Evolutionary conservation across 2,797 vertebrate genomes (phyloP).

Genomic region (Orestias chungarensis): DNA sequence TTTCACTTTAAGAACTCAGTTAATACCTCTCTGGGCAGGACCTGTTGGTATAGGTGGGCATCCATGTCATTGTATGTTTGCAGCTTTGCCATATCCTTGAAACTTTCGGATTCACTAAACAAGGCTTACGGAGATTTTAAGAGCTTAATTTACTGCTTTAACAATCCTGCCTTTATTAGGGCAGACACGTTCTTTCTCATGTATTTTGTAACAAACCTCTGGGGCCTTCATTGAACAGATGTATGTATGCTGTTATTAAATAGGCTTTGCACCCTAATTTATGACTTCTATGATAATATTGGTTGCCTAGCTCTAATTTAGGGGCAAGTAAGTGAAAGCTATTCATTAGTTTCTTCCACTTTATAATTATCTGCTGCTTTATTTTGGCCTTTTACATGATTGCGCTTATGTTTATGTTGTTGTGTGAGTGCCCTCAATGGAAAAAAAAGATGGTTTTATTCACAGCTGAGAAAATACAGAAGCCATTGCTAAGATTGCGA

Average conservation of each 20-base stretch:
- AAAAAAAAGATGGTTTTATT: not conserved
- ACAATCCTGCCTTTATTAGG: not conserved
- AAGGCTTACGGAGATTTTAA: too few relatives aligned
- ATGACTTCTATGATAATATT: not conserved
- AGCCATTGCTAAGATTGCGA: constrained; percentile 2
- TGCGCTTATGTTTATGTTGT: not conserved
- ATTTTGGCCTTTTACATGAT: not conserved
- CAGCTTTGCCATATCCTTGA: too few relatives aligned
- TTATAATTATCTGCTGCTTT: not conserved
- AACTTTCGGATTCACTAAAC: too few relatives aligned
- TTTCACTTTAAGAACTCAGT: too few relatives aligned
- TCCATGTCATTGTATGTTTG: too few relatives aligned
- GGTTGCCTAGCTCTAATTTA: not conserved
- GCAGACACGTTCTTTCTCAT: not conserved
- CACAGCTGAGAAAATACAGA: constrained; percentile 1
- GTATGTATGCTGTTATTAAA: not conserved
- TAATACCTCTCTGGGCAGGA: too few relatives aligned
- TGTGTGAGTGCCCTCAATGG: not conserved
- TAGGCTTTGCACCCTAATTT: too few relatives aligned
- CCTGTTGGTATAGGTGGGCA: too few relatives aligned
- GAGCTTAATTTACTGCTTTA: too few relatives aligned
- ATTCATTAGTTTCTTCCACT: not conserved
- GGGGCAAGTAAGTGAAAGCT: not conserved
- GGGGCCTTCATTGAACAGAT: not conserved
- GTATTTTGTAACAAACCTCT: not conserved